Evolutionary conservation across 2,113 vertebrate species (phyloP).

Genomic region (Tursiops truncatus): DNA sequence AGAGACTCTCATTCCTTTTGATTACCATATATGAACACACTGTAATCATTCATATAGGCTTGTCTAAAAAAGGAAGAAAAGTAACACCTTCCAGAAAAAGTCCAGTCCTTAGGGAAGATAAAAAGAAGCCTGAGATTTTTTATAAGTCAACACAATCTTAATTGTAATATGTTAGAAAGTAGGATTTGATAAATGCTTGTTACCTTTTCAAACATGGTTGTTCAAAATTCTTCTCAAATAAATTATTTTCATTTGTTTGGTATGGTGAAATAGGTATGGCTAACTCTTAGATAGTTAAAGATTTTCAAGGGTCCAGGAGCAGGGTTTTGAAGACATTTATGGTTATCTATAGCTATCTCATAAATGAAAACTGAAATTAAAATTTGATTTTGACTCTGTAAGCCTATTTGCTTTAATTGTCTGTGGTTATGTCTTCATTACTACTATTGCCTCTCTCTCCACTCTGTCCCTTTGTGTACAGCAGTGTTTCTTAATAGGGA

Average conservation of each 20-base stretch:
- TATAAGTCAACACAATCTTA: background rate
- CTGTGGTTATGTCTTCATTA: background rate
- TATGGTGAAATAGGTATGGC: slow-evolving; percentile 5
- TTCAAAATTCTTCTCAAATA: slow-evolving; percentile 3
- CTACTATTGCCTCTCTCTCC: background rate
- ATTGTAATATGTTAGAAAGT: background rate
- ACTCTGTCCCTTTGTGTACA: background rate
- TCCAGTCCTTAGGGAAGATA: background rate
- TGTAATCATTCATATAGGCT: background rate
- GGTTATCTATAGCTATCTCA: background rate
- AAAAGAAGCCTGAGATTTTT: background rate
- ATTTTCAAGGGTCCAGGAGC: background rate
- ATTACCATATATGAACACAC: background rate
- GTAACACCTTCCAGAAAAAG: background rate
- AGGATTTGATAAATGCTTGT: background rate
- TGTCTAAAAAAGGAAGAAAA: background rate
- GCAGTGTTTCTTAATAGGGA: background rate
- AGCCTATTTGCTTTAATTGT: background rate
- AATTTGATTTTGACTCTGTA: background rate
- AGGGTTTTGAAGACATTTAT: background rate
- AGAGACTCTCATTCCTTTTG: background rate
- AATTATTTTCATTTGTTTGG: background rate
- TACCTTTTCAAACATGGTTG: background rate
- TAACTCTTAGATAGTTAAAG: background rate
- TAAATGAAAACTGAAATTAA: background rate